Conservation (phyloP, 2,888 invertebrate species). For the Rosalia funebris region DNA sequence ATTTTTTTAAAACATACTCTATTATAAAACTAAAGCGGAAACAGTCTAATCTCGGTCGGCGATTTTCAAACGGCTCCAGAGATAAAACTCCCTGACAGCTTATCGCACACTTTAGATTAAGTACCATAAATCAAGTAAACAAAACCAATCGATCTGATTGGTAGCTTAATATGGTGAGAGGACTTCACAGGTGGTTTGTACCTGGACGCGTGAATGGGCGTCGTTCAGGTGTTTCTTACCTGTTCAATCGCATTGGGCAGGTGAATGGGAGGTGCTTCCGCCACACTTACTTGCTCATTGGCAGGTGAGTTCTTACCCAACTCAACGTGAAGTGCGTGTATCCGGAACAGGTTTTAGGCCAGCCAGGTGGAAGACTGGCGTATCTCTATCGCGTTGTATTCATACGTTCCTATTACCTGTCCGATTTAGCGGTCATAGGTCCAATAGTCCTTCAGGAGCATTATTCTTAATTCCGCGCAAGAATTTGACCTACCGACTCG, state of each 20-base stretch:
- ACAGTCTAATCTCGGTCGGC: slow-evolving; percentile 3
- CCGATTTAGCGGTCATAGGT: too few species aligned
- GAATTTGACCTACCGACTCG: too few species aligned
- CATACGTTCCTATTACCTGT: too few species aligned
- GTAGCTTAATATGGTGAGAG: not conserved
- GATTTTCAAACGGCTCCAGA: not conserved
- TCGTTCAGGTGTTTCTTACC: slow-evolving; percentile 33
- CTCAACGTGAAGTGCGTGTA: not conserved
- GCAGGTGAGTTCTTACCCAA: slow-evolving; percentile 33
- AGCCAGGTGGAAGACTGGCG: not conserved
- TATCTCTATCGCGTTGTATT: too few species aligned
- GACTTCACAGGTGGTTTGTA: slow-evolving; percentile 41
- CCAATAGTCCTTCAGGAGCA: too few species aligned
- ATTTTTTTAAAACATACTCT: slow-evolving; percentile 33
- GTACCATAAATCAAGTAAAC: not conserved
- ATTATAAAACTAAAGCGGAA: slow-evolving; percentile 11
- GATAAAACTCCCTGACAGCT: not conserved
- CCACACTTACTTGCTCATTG: slow-evolving; percentile 38
- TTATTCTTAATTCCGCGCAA: too few species aligned
- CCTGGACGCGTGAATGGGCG: slow-evolving; percentile 33
- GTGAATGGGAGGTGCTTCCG: slow-evolving; percentile 41
- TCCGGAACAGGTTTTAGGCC: not conserved
- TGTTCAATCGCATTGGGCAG: slow-evolving; percentile 45
- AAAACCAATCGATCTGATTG: slow-evolving; percentile 6
- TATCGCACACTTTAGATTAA: slow-evolving; percentile 9